phyloP scores from a whole-genome alignment of 2,888 invertebrate genomes.

The Geotrupes spiniger region DNA sequence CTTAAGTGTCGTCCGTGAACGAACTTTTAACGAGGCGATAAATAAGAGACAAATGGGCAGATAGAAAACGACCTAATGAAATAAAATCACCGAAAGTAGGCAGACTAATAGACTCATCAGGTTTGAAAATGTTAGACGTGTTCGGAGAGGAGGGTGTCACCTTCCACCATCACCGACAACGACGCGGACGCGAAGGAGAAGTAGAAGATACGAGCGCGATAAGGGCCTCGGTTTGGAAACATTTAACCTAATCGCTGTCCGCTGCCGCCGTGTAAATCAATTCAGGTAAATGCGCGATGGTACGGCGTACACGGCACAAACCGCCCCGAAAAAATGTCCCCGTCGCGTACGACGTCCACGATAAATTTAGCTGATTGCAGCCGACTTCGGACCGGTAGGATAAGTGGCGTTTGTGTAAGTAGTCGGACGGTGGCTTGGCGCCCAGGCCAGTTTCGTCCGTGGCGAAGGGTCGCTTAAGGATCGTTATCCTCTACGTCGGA shows the following conservation, averaged over 20 bases:
- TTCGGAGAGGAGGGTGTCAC: slow-evolving; percentile 45
- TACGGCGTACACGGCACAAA: slow-evolving; percentile 24
- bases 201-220: slow-evolving; percentile 36
- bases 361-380: slow-evolving; percentile 34
- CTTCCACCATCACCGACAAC: slow-evolving; percentile 41
- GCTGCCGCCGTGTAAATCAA: slow-evolving; percentile 46
- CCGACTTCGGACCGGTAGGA: slow-evolving; percentile 43
- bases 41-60: slow-evolving; percentile 16
- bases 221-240: slow-evolving; percentile 42
- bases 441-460: slow-evolving; percentile 18
- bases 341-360: slow-evolving; percentile 15
- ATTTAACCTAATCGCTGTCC: slow-evolving; percentile 47
- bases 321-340: slow-evolving; percentile 17
- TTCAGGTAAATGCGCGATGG: slow-evolving; percentile 21
- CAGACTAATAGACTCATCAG: slow-evolving; percentile 48
- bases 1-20: not conserved
- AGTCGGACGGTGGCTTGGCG: slow-evolving; percentile 39
- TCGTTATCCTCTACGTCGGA: slow-evolving; percentile 22
- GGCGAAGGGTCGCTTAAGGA: slow-evolving; percentile 23
- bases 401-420: slow-evolving; percentile 43
- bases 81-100: slow-evolving; percentile 41
- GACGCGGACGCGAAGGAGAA: slow-evolving; percentile 18
- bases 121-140: slow-evolving; percentile 43
- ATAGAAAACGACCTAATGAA: slow-evolving; percentile 23
- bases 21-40: slow-evolving; percentile 22